Base-by-base conservation (phyloP, 2,113 vertebrate genomes). In the Hypomesus transpacificus region DNA sequence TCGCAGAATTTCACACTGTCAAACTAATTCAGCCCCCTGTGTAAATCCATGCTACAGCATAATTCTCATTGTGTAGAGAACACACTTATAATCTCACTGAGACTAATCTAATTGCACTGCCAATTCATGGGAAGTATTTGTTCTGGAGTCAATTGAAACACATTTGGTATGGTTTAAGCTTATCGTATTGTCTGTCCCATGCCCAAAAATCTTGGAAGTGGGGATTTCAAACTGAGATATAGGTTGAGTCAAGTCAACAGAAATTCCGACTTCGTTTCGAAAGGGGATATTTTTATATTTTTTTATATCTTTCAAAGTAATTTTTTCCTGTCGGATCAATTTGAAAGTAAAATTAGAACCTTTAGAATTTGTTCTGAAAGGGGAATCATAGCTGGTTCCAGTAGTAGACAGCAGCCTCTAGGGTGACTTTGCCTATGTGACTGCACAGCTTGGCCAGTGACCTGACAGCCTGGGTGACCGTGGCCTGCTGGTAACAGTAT, bases 21-120 rank as follows among this genome's bases (percentile, higher is more conserved):
- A 71, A 59, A 71, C 54, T 74, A 50, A 77, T 75, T 83, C 54
- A 74, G 66, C 69, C 75, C 21, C 24, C 54, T 79, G 67, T 11
- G 65, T 68, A 16, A 63, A 64, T 54, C 64, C 58, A 20, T 2
- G 28, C 79, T 67, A 21, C 73, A 65, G 54, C 68, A 68, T 70
- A 78, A 68, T 65, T 4, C 70, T 77, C 57, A 68, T 46, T 78
- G 76, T 84, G 75, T 75, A 14, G 64, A 77, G 68, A 77, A 79
- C 73, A 66, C 58, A 14, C 69, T 80, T 77, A 70, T 87, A 84
- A 81, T 83, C 87, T 67, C 81, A 53, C 84, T 81, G 80, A 86
- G 83, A 86, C 87, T 84, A 88, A 90, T 88, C 89, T 75, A 65
- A 78, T 87, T 78, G 75, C 20, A 16, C 22, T 18, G 54, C 75